phyloP scores from a whole-genome alignment of 2,797 vertebrate genomes.

The Corythornis leucogaster region DNA sequence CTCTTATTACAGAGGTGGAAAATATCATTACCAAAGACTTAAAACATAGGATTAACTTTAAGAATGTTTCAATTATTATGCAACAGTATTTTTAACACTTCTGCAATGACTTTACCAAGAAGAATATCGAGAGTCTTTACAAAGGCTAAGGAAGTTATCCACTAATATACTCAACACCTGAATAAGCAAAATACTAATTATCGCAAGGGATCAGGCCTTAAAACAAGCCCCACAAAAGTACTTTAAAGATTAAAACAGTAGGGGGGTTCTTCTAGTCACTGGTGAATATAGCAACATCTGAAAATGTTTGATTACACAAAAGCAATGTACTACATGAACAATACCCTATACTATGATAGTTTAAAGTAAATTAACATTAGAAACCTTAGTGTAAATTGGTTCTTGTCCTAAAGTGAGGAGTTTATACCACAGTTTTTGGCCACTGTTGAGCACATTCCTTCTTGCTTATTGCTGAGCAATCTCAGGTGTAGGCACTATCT shows the following conservation, averaged over 20 bases:
- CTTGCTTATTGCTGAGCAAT: not conserved
- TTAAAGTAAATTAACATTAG: not conserved
- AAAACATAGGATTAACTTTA: not conserved
- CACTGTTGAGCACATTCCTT: not conserved
- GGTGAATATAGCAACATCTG: not conserved
- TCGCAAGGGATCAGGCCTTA: not conserved
- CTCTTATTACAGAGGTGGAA: not conserved
- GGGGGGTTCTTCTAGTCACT: not conserved
- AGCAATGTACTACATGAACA: not conserved
- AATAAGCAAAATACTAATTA: not conserved
- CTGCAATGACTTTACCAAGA: not conserved
- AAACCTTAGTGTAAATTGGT: not conserved
- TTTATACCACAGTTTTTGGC: not conserved
- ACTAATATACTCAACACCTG: not conserved
- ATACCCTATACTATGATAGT: not conserved
- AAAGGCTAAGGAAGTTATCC: not conserved
- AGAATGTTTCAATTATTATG: not conserved
- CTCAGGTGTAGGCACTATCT: fast-evolving
- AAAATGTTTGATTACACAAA: not conserved
- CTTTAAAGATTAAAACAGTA: not conserved
- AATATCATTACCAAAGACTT: not conserved
- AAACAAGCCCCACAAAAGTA: not conserved
- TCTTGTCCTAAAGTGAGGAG: not conserved
- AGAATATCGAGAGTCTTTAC: not conserved
- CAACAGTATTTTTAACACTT: not conserved